phyloP scores from a whole-genome alignment of 2,797 vertebrate genomes.

The Denticeps clupeoides region DNA sequence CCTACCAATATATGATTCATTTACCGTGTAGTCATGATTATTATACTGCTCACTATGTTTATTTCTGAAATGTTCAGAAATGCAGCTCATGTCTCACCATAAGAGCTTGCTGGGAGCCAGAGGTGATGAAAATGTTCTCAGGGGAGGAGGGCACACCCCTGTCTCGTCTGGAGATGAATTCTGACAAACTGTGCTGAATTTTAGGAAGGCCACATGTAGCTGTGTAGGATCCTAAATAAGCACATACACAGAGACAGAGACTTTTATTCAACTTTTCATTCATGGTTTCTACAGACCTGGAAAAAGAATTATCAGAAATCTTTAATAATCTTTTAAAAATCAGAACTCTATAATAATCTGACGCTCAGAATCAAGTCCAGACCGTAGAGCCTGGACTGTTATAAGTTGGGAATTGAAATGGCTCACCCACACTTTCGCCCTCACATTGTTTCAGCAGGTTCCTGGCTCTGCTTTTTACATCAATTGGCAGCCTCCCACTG shows the following conservation, averaged over 20 bases:
- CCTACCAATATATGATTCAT: no score
- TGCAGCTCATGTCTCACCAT: constrained; percentile 32
- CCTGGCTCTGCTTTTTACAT: constrained; percentile 43
- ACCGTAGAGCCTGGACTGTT: no score
- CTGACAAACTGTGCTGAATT: constrained; percentile 31
- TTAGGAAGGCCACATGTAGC: constrained; percentile 23
- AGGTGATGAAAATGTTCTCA: constrained; percentile 46
- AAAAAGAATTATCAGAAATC: background rate
- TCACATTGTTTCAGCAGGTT: constrained; percentile 34
- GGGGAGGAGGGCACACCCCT: constrained; percentile 42
- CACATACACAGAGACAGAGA: background rate
- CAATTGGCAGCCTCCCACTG: constrained; percentile 39
- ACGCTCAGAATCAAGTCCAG: background rate
- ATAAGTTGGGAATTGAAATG: background rate
- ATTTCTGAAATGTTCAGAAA: no score
- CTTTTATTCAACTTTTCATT: background rate
- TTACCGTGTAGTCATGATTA: no score
- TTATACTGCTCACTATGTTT: no score
- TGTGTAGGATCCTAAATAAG: constrained; percentile 49
- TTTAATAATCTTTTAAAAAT: background rate
- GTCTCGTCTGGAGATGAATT: constrained; percentile 54
- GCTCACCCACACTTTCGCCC: constrained; percentile 50
- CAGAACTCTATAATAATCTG: background rate
- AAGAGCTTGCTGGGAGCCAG: constrained; percentile 47
- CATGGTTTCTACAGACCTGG: background rate